These are phyloP conservation scores for Paramisgurnus dabryanus DNA, from an alignment of 2,113 vertebrate genomes.

Conservation along the genomic window DNA sequence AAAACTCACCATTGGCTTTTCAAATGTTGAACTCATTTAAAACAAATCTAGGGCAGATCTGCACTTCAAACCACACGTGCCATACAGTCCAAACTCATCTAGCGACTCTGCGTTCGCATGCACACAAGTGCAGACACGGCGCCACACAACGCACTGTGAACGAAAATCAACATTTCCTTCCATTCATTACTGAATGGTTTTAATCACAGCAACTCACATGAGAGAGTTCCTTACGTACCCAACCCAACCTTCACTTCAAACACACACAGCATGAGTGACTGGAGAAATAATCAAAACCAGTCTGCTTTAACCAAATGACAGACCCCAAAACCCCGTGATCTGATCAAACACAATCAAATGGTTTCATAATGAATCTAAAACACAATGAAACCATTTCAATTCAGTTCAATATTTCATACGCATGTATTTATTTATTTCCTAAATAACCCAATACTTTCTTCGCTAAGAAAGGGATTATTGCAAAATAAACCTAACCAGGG, in stretches of 20 bases:
- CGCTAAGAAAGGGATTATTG: no score
- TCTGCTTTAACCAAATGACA: not conserved
- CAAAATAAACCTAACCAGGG: no score
- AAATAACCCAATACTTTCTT: no score
- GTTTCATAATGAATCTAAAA: no score
- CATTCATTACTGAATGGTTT: constrained; percentile 51
- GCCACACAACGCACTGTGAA: constrained; percentile 21
- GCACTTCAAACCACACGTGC: not conserved
- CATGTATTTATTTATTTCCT: no score
- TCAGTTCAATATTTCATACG: not conserved
- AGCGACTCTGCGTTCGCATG: not conserved
- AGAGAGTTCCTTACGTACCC: not conserved
- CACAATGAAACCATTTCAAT: no score
- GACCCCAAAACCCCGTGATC: no score
- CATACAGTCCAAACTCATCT: not conserved
- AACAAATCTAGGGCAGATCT: not conserved
- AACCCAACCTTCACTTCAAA: constrained; percentile 17
- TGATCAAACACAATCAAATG: no score
- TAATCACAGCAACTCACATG: constrained; percentile 40
- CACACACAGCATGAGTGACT: constrained; percentile 25
- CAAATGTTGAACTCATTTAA: not conserved
- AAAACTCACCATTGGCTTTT: not conserved
- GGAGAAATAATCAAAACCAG: constrained; percentile 14
- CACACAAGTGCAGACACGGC: constrained; percentile 37
- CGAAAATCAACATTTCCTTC: constrained; percentile 54